Evolutionary conservation across 1,140 invertebrate genomes (phyloP), one percentile per base, ranked within the genome.

Genomic region (Aplysia californica): DNA sequence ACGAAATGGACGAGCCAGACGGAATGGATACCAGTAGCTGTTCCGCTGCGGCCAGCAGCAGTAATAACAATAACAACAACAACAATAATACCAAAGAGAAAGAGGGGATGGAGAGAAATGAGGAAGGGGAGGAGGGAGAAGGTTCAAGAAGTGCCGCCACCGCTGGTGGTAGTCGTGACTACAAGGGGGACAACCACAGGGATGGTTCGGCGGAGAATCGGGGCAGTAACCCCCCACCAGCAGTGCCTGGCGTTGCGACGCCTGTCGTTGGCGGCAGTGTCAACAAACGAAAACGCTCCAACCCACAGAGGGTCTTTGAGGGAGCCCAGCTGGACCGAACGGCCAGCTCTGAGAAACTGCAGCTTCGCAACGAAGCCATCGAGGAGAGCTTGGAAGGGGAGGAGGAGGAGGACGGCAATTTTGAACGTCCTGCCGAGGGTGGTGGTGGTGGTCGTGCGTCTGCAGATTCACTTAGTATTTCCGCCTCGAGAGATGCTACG

Each of bases 301-400:
- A 96, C 36, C 97, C 97, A 0, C 96, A 98, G 90, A 98, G 97
- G 96, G 96, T 98, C 0, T 97, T 97, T 88, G 97, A 96, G 2
- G 96, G 96, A 68, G 95, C 95, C 93, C 95, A 96, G 86, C 93
- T 96, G 79, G 87, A 88, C 55, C 82, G 84, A 65, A 87, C 83
- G 10, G 78, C 77, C 64, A 71, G 72, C 55, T 29, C 44, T 39
- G 29, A 66, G 70, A 75, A 77, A 71, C 10, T 36, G 38, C n/a
- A n/a, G n/a, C n/a, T n/a, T n/a, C n/a, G n/a, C 64, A 6, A 29
- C 35, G 64, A 21, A 66, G 64, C 3, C n/a, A 3, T 26, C 10
- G 3, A 15, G 64, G 5, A 23, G 39, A 68, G 5, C 6, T 39
- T 38, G 35, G 5, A 6, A 15, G 29, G 66, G 26, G 29, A 1